phyloP scores from a whole-genome alignment of 92 coral and sea anemone genomes.

The Paramuricea clavata region DNA sequence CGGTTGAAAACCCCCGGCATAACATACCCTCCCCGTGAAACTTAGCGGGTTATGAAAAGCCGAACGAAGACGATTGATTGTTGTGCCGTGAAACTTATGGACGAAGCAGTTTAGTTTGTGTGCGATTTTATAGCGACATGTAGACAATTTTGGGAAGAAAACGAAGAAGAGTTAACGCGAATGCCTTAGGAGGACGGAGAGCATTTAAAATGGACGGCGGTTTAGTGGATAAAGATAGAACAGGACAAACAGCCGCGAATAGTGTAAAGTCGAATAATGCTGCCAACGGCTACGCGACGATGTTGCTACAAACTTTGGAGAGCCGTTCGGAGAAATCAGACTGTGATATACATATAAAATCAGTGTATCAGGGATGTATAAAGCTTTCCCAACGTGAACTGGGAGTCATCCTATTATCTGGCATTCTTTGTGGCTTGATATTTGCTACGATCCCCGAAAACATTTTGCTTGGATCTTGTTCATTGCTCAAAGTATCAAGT shows the following conservation, averaged over 20 bases:
- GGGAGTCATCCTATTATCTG: slow-evolving; percentile 81
- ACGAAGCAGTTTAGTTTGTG: not conserved
- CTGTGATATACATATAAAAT: slow-evolving; percentile 76
- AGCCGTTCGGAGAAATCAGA: slow-evolving; percentile 43
- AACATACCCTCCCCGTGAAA: slow-evolving; percentile 68
- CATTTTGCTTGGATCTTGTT: slow-evolving; percentile 80
- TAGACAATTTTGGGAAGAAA: not conserved
- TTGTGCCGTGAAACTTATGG: not conserved
- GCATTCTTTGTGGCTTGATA: slow-evolving; percentile 84
- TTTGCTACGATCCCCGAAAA: slow-evolving; percentile 94
- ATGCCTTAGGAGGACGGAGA: slow-evolving; percentile 58
- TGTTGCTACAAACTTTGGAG: slow-evolving; percentile 94
- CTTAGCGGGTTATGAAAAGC: slow-evolving; percentile 33
- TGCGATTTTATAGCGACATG: not conserved
- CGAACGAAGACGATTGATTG: slow-evolving; percentile 7
- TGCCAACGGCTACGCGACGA: slow-evolving; percentile 82
- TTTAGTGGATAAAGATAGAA: slow-evolving; percentile 82
- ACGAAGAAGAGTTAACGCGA: slow-evolving; percentile 21
- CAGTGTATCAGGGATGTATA: slow-evolving; percentile 81
- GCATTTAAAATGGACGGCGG: slow-evolving; percentile 65
- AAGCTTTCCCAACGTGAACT: slow-evolving; percentile 90
- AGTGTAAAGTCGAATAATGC: slow-evolving; percentile 82
- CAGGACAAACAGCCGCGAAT: slow-evolving; percentile 3
- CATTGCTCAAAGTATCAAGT: slow-evolving; percentile 76
- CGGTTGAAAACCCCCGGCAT: slow-evolving; percentile 73